Evolutionary conservation across 1,140 invertebrate species (phyloP).

Genomic region (Eumaeus atala): DNA sequence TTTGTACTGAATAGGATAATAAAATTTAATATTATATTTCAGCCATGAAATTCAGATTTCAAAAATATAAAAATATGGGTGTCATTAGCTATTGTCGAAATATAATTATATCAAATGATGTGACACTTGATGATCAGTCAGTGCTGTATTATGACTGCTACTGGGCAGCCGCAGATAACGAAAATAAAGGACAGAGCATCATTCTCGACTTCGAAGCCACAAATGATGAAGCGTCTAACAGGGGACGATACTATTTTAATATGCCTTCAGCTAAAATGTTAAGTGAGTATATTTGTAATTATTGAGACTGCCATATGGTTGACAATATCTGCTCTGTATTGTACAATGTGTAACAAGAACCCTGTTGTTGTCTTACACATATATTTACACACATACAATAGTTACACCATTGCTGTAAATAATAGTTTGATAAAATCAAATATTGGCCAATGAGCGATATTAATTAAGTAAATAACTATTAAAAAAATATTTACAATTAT

Average conservation of each 20-base stretch:
- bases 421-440: too few species aligned
- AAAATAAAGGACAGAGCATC: constrained; percentile 41
- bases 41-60: constrained; percentile 66
- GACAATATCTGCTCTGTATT: too few species aligned
- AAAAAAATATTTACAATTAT: too few species aligned
- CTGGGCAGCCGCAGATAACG: constrained; percentile 42
- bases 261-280: constrained; percentile 54
- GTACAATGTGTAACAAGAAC: too few species aligned
- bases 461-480: too few species aligned
- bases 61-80: constrained; percentile 33
- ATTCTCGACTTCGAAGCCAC: constrained; percentile 58
- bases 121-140: constrained; percentile 51
- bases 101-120: constrained; percentile 54
- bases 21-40: constrained; percentile 18
- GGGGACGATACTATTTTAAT: constrained; percentile 59
- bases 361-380: too few species aligned
- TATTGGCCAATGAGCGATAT: too few species aligned
- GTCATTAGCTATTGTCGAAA: constrained; percentile 51
- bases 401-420: too few species aligned
- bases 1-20: too few species aligned
- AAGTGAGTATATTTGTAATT: constrained; percentile 38
- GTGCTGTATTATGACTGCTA: constrained; percentile 64
- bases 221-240: constrained; percentile 40
- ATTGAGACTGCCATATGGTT: too few species aligned
- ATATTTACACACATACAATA: too few species aligned